phyloP scores from a whole-genome alignment of 2,113 vertebrate genomes.

The Stegostoma tigrinum region DNA sequence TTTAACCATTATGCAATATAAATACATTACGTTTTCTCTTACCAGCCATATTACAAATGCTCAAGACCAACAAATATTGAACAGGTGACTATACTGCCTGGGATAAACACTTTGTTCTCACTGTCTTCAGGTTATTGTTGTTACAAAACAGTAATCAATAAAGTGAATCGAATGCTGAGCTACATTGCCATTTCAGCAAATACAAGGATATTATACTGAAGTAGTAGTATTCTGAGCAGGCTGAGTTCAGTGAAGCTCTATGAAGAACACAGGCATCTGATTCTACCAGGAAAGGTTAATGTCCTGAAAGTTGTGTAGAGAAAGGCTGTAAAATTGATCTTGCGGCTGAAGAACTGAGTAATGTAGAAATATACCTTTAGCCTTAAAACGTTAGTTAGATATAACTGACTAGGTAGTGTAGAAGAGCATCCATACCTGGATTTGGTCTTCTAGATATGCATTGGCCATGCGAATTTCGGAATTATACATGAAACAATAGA shows the following conservation, averaged over 20 bases:
- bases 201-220: neutral
- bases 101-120: neutral
- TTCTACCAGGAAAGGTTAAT: neutral
- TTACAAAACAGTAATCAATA: neutral
- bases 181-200: neutral
- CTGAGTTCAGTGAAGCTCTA: neutral
- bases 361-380: neutral
- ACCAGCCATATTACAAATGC: neutral
- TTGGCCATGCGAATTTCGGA: neutral
- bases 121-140: neutral
- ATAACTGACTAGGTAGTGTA: neutral
- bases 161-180: neutral
- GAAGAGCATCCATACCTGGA: neutral
- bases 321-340: neutral
- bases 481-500: neutral
- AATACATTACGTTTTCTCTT: neutral
- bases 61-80: neutral
- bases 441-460: neutral
- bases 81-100: neutral
- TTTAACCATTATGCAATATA: neutral
- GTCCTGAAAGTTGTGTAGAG: neutral
- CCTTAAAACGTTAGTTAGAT: neutral
- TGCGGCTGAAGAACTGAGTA: neutral
- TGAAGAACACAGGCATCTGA: neutral
- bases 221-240: neutral